Evolutionary conservation across 2,113 vertebrate species (phyloP), one percentile per base, ranked within the genome.

Genomic region (Symphodus melops): DNA sequence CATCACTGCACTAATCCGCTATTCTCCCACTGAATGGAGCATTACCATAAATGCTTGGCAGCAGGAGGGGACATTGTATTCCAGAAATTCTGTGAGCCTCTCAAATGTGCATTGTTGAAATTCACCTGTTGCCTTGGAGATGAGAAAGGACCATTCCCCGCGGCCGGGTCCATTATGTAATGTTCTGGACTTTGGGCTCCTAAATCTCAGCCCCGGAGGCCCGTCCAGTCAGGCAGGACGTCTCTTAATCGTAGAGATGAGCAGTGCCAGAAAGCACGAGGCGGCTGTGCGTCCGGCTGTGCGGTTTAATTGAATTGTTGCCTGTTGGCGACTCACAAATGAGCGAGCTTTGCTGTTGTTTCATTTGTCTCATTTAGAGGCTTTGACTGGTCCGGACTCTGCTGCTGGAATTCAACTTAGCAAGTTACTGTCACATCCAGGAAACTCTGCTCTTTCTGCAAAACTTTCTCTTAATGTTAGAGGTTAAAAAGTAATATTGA

Each of bases 31-130:
- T 87, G 87, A 93, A 91, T 91, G 87, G 53, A 68, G 86, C 69
- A 88, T 93, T 90, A 91, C 56, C 89, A 90, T 91, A 88, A 90
- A 86, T 17, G 60, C 88, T 92, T 93, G 92, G 91, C 91, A 89
- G 81, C 65, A 0, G 49, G 56, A 79, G 51, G 54, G 56, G 41
- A 55, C 78, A 88, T 90, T 88, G 84, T 92, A 51, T 82, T 89
- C 86, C 87, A 86, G 81, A 56, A 69, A 88, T 87, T 88, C 77
- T 77, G 66, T 69, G 66, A 87, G 78, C 75, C 86, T 82, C 85
- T 89, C 71, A 65, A 72, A 82, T 73, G 77, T 17, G 52, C 78
- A 90, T 89, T 91, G 87, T 91, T 87, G 36, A 81, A 66, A 75
- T 79, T 77, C 81, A 90, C 86, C 87, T 90, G 86, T 87, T 91